phyloP scores from a whole-genome alignment of 2,888 invertebrate genomes.

The Periphyllus acericola region DNA sequence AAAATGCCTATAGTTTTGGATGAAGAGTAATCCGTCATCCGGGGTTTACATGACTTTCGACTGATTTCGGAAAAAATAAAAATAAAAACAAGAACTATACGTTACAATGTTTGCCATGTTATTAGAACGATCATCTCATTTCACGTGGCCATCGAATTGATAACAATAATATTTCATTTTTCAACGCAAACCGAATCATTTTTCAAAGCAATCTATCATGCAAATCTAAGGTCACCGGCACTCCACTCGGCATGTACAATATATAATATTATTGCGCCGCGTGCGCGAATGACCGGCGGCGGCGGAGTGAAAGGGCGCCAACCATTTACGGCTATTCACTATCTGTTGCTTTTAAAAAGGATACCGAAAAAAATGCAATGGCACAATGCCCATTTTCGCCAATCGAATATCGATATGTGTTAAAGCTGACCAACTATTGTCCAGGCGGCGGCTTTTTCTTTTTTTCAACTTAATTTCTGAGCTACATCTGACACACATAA shows the following conservation, averaged over 20 bases:
- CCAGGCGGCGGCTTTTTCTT: background rate
- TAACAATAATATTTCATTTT: conserved; percentile 46
- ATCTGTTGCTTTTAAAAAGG: conserved; percentile 40
- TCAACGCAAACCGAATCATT: conserved; percentile 17
- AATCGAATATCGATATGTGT: conserved; percentile 19
- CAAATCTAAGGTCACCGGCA: conserved; percentile 7
- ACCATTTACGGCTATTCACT: background rate
- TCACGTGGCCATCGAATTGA: background rate
- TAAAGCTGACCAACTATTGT: conserved; percentile 19
- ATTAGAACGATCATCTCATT: background rate
- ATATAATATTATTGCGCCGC: background rate
- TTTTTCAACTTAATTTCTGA: conserved; percentile 38
- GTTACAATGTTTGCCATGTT: background rate
- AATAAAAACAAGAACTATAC: background rate
- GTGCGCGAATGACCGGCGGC: too few relatives aligned
- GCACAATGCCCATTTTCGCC: background rate
- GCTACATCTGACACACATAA: background rate
- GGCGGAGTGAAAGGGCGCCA: background rate
- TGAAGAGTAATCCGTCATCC: background rate
- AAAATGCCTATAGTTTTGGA: background rate
- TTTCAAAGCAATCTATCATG: conserved; percentile 14
- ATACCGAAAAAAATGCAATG: background rate
- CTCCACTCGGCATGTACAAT: background rate
- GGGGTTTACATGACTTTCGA: background rate
- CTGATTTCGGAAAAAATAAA: background rate